These are phyloP conservation scores for Campylomormyrus tamandua DNA, from an alignment of 2,113 vertebrate species.

Conservation along the genomic window DNA sequence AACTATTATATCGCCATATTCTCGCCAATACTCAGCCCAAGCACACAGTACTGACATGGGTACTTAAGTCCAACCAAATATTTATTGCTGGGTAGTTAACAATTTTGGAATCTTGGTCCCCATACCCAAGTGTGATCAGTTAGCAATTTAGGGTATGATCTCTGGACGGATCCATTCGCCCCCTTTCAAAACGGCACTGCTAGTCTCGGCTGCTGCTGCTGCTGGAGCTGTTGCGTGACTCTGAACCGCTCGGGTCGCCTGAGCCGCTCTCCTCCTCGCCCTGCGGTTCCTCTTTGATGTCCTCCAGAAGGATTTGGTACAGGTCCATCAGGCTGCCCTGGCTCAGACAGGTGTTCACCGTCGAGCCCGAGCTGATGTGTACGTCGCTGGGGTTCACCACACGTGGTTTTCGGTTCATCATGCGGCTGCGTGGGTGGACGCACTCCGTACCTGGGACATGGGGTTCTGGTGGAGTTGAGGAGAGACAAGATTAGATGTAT, in stretches of 20 bases:
- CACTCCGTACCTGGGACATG: conserved; percentile 59
- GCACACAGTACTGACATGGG: background rate
- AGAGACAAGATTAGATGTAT: background rate
- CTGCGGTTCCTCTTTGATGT: conserved; percentile 50
- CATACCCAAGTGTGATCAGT: background rate
- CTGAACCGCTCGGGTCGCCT: background rate
- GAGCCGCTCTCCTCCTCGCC: conserved; percentile 9
- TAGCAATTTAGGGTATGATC: background rate
- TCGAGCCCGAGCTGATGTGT: conserved; percentile 65
- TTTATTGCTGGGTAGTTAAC: background rate
- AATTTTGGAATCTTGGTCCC: background rate
- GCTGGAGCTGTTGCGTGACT: conserved; percentile 8
- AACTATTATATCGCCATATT: background rate
- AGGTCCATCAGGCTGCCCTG: conserved; percentile 58
- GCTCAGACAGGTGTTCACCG: conserved; percentile 67
- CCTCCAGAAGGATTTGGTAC: conserved; percentile 57
- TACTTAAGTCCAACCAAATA: background rate
- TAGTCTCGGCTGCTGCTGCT: conserved; percentile 25
- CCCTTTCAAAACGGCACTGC: background rate
- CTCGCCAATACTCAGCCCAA: background rate
- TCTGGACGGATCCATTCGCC: background rate
- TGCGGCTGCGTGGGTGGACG: conserved; percentile 60
- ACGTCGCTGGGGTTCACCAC: conserved; percentile 54
- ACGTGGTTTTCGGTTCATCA: conserved; percentile 49
- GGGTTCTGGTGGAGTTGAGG: conserved; percentile 45